Percentiles rank a stretch among this genome's conserved stretches.
Conservation (phyloP, 2,888 invertebrate species). For the Blastobasis lacticolella region DNA sequence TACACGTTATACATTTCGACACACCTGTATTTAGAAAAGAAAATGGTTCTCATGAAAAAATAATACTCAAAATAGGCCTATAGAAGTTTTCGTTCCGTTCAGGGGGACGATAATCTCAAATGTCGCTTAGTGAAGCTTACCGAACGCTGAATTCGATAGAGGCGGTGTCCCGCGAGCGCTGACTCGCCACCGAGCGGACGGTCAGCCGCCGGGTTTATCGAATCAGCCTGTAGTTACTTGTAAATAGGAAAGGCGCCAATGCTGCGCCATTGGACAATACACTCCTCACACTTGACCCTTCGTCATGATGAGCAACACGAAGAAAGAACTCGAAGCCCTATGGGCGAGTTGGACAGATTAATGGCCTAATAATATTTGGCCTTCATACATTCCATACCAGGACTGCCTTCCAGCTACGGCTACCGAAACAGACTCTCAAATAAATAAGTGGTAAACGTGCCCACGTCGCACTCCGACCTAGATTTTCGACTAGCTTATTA, state of each 20-base stretch:
- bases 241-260: too few relatives aligned
- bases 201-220: too few relatives aligned
- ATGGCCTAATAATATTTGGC: constrained; percentile 9
- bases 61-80: constrained; percentile 43
- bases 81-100: constrained; percentile 27
- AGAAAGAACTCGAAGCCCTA: background rate
- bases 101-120: constrained; percentile 22
- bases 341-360: constrained; percentile 2
- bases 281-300: constrained; percentile 10
- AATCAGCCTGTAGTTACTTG: too few relatives aligned
- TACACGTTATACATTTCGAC: constrained; percentile 60
- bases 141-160: too few relatives aligned
- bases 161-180: too few relatives aligned
- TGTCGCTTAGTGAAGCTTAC: constrained; percentile 31
- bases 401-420: background rate
- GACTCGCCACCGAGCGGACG: too few relatives aligned
- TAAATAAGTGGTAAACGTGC: constrained; percentile 1
- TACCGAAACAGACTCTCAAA: background rate
- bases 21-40: constrained; percentile 41
- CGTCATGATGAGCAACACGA: background rate
- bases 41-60: constrained; percentile 36
- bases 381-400: background rate
- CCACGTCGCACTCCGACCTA: constrained; percentile 1
- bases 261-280: constrained; percentile 4
- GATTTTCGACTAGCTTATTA: constrained; percentile 13